phyloP scores from a whole-genome alignment of 2,888 invertebrate genomes.

The Eremobia ochroleuca region DNA sequence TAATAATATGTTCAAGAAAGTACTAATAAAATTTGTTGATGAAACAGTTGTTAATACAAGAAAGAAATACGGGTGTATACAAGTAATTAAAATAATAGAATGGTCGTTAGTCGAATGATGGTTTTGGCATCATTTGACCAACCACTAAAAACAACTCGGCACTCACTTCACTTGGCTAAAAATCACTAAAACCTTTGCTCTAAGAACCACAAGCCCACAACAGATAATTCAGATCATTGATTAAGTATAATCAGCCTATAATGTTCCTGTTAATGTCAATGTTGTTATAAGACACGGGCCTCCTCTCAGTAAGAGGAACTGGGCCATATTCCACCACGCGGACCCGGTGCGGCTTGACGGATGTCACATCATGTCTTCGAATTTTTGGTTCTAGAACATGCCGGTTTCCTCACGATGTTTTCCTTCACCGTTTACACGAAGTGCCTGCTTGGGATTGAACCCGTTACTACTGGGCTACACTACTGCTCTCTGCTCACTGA shows the following conservation, averaged over 20 bases:
- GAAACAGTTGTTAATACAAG: background rate
- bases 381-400: too few species aligned
- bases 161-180: background rate
- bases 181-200: background rate
- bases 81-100: background rate
- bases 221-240: background rate
- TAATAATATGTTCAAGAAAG: background rate
- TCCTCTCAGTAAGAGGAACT: background rate
- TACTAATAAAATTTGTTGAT: background rate
- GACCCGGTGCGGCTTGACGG: background rate
- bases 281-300: too few species aligned
- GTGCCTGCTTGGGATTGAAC: background rate
- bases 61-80: background rate
- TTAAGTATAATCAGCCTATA: background rate
- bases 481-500: background rate
- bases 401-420: too few species aligned
- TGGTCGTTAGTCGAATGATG: background rate
- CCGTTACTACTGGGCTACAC: too few species aligned
- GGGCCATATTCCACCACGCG: background rate
- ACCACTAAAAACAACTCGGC: background rate
- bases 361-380: too few species aligned
- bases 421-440: too few species aligned
- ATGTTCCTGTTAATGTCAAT: too few species aligned
- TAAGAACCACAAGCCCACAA: background rate
- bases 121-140: background rate